These are phyloP conservation scores for Myotis davidii DNA, from an alignment of 2,113 vertebrate genomes.

Conservation along the genomic window DNA sequence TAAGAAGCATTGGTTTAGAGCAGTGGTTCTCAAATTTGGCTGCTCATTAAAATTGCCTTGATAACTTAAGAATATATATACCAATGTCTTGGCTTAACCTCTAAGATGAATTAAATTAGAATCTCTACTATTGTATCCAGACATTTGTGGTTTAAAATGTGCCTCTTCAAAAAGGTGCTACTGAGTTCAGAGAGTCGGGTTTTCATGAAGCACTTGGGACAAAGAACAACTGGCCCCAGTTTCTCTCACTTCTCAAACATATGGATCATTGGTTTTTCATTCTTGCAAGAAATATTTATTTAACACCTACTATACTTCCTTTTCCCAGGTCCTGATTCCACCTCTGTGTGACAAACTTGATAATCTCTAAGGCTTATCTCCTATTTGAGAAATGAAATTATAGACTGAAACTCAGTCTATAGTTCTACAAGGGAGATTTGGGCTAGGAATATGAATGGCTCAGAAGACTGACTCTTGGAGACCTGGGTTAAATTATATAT, in stretches of 20 bases:
- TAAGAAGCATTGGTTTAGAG: not conserved
- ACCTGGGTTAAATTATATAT: constrained; percentile 13
- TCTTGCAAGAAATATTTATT: not conserved
- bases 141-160: not conserved
- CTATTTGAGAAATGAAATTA: too few relatives aligned
- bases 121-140: not conserved
- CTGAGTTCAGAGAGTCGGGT: not conserved
- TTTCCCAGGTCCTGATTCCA: not conserved
- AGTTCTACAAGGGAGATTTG: constrained; percentile 16
- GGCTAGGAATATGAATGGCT: not conserved
- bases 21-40: constrained; percentile 21
- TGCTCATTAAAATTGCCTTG: constrained; percentile 32
- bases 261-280: not conserved
- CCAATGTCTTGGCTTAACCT: not conserved
- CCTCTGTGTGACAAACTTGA: not conserved
- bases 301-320: not conserved
- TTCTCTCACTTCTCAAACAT: not conserved
- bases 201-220: not conserved
- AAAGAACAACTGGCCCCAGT: not conserved
- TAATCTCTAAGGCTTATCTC: not conserved
- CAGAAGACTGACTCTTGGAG: constrained; percentile 25
- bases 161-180: not conserved
- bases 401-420: not conserved
- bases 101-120: constrained; percentile 30
- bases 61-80: not conserved